Evolutionary conservation across 92 coral and sea anemone genomes (phyloP), one percentile per base, ranked within the genome.

Genomic region (Diadumene lineata): DNA sequence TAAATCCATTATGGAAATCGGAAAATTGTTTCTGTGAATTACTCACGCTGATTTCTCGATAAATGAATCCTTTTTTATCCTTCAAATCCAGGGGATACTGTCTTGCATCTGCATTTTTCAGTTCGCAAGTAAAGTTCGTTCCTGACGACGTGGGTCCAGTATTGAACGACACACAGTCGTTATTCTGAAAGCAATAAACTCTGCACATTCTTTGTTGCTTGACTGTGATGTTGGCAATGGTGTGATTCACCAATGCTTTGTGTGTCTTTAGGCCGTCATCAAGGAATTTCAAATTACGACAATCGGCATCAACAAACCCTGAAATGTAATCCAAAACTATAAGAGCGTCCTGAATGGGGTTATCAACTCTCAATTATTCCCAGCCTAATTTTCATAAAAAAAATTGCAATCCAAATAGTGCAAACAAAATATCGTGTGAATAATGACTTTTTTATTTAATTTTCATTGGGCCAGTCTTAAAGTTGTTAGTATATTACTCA

Each of bases 91-190:
- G 58, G 15, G 79, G 79, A 33, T 63, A 50, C n/a, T 74, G 79
- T 24, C 29, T 26, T 18, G 69, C 61, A 74, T 60, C 69, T 3
- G 79, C 79, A 56, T 62, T 43, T 69, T 74, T 74, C 70, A 74
- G 70, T 31, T 74, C 60, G 44, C 79, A 74, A 24, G n/a, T n/a
- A n/a, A 74, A 22, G 38, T 60, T 25, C 79, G n/a, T 60, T 8
- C 50, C 77, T 15, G 60, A 55, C 44, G 69, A 23, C 8, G 44
- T 30, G 44, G 56, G 79, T 26, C 69, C 70, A 74, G 44, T 33
- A 50, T 74, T 61, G 69, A 32, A 74, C 17, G 79, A 62, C 22
- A 74, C 70, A 31, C 79, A 74, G 79, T 74, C 62, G 18, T 33
- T 69, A 29, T 61, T 24, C 56, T 11, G 15, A 13, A 60, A 74